Conservation (phyloP, 1,140 invertebrate genomes). For the Megalonaias nervosa region DNA sequence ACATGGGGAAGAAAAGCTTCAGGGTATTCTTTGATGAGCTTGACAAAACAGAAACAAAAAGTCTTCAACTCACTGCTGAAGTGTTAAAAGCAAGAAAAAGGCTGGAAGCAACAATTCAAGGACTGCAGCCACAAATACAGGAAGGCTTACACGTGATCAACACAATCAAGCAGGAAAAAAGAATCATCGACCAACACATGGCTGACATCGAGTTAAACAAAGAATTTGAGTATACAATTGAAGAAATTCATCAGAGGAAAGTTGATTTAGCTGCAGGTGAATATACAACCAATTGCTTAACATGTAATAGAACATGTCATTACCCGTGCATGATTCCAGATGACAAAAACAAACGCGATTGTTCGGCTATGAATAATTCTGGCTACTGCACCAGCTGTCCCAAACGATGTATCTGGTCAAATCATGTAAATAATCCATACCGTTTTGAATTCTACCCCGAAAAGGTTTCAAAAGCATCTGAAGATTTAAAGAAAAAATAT, state of each 20-base stretch:
- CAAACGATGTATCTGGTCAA: slow-evolving; percentile 12
- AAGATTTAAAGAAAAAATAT: slow-evolving; percentile 9
- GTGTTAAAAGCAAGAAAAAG: slow-evolving; percentile 20
- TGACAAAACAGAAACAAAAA: slow-evolving; percentile 8
- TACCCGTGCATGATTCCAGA: slow-evolving; percentile 10
- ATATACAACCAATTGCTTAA: slow-evolving; percentile 30
- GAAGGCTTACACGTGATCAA: slow-evolving; percentile 13
- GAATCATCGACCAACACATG: slow-evolving; percentile 15
- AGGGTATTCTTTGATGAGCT: slow-evolving; percentile 5
- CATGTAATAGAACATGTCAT: slow-evolving; percentile 39
- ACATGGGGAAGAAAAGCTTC: slow-evolving; percentile 29
- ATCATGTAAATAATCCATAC: slow-evolving; percentile 20
- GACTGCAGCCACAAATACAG: slow-evolving; percentile 14
- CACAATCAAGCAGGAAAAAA: slow-evolving; percentile 11
- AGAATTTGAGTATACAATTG: slow-evolving; percentile 29
- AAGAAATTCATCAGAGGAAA: not conserved
- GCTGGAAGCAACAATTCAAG: slow-evolving; percentile 17
- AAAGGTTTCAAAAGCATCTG: slow-evolving; percentile 14
- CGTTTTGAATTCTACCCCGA: slow-evolving; percentile 5
- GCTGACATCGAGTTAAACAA: slow-evolving; percentile 16
- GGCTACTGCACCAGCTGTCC: slow-evolving; percentile 22
- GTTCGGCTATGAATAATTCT: slow-evolving; percentile 3
- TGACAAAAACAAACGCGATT: slow-evolving; percentile 8
- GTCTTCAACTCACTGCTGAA: slow-evolving; percentile 17
- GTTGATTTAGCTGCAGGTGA: slow-evolving; percentile 1